Base-by-base conservation (phyloP, 1,140 invertebrate genomes). In the Drosophila erecta region DNA sequence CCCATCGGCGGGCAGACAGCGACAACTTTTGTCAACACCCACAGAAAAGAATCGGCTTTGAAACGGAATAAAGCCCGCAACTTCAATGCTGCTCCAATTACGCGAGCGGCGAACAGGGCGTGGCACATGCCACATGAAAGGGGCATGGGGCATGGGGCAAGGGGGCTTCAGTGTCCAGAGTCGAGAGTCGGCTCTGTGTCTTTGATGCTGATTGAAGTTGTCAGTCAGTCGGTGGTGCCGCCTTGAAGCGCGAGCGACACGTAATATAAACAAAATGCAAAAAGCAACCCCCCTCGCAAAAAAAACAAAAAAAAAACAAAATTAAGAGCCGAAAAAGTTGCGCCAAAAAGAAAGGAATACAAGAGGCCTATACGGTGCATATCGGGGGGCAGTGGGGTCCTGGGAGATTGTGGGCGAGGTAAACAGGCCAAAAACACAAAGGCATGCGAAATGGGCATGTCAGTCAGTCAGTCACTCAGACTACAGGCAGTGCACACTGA, bases 131-230 rank as follows among this genome's bases (percentile, higher is more conserved):
- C 59, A 43, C 40, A 43, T 44, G 14, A 27, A 59, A 30, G 30
- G 7, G 27, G 27, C 27, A 30, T 30, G 12, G 30, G 35, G 20
- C 1, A 22, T 2, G 17, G 17, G 17, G 3, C 12, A 4, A 7
- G 22, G 58, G 53, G 59, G 46, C 44, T 20, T 15, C 37, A 64
- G 59, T 51, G 64, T 65, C 64, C 64, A 65, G 64, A 69, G 74
- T 61, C 51, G 55, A 51, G 65, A 70, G 81, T 83, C 83, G 84
- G 83, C 84, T 64, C 54, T 33, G 53, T 46, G 76, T 72, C 83
- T 87, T 87, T 87, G 83, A 87, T 73, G 79, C 83, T 73, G 79
- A 89, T 87, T 89, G 79, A 89, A 87, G 83, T 89, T 89, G 83
- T 87, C 83, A 79, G 84, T 87, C 83, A 72, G 83, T 41, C 59